A percentile compares a stretch with the other conserved stretches of the same genome.
phyloP scores from a whole-genome alignment of 2,888 invertebrate genomes.

The Melanotus villosus region DNA sequence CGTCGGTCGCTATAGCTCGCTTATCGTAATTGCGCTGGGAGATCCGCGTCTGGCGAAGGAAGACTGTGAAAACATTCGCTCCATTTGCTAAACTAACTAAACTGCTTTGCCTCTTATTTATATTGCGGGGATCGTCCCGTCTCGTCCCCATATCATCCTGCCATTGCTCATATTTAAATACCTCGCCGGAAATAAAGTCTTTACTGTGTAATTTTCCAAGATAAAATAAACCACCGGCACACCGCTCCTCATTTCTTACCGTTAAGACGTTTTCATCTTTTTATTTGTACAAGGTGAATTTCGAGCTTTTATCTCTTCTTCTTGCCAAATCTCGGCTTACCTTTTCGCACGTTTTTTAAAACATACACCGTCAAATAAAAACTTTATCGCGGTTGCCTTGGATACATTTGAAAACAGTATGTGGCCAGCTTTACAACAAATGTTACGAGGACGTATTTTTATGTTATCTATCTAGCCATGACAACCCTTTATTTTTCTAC shows the following conservation, averaged over 20 bases:
- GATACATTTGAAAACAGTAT: no score
- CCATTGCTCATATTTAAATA: conserved; percentile 60
- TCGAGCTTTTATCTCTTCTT: background rate
- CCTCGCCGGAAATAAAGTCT: conserved; percentile 46
- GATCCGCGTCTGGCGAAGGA: conserved; percentile 55
- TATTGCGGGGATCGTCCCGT: conserved; percentile 63
- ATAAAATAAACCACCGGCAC: conserved; percentile 28
- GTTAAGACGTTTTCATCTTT: background rate
- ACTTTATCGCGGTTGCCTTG: no score
- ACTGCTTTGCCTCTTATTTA: conserved; percentile 70
- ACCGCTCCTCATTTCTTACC: background rate
- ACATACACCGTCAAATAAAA: no score
- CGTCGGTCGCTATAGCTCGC: conserved; percentile 40
- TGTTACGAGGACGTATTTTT: no score
- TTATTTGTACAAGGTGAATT: conserved; percentile 1
- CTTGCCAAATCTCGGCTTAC: background rate
- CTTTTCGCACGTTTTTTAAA: background rate
- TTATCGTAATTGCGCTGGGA: conserved; percentile 61
- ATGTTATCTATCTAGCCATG: no score
- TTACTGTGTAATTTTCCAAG: conserved; percentile 41
- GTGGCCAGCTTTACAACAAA: no score
- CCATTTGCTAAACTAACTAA: conserved; percentile 72
- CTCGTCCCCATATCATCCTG: conserved; percentile 48
- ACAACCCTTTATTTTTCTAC: no score
- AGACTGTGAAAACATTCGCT: conserved; percentile 69